Percentiles rank a stretch among this genome's conserved stretches.
Conservation (phyloP, 2,888 invertebrate species). For the Brachylomia viminalis region DNA sequence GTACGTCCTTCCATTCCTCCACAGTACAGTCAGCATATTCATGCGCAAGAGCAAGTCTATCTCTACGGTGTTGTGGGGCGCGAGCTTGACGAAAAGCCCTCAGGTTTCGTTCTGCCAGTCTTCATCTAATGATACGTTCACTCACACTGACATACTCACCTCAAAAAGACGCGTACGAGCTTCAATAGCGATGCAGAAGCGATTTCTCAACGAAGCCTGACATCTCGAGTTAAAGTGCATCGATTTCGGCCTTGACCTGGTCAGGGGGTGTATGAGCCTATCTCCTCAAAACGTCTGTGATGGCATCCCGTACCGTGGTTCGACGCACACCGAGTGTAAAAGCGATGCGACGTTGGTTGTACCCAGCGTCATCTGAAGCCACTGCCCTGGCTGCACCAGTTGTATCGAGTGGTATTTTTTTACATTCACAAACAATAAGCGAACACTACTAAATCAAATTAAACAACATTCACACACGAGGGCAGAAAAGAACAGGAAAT, state of each 20-base stretch:
- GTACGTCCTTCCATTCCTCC: not conserved
- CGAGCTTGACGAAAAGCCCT: too few species aligned
- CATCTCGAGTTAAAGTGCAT: too few species aligned
- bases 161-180: too few species aligned
- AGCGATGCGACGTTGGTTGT: not conserved
- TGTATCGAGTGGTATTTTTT: not conserved
- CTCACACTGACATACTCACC: too few species aligned
- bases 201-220: too few species aligned
- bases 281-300: not conserved
- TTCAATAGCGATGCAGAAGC: too few species aligned
- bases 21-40: not conserved
- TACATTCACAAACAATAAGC: not conserved
- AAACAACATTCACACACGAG: not conserved
- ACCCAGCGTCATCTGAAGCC: not conserved
- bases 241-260: too few species aligned
- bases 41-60: not conserved
- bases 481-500: not conserved
- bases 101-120: too few species aligned
- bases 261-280: constrained; percentile 1
- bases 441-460: not conserved
- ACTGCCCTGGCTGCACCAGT: not conserved
- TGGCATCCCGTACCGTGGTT: not conserved
- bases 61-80: not conserved
- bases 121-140: too few species aligned
- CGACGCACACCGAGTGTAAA: not conserved